Base-by-base conservation (phyloP, 2,888 invertebrate genomes). In the Acrobeloides nanus region DNA sequence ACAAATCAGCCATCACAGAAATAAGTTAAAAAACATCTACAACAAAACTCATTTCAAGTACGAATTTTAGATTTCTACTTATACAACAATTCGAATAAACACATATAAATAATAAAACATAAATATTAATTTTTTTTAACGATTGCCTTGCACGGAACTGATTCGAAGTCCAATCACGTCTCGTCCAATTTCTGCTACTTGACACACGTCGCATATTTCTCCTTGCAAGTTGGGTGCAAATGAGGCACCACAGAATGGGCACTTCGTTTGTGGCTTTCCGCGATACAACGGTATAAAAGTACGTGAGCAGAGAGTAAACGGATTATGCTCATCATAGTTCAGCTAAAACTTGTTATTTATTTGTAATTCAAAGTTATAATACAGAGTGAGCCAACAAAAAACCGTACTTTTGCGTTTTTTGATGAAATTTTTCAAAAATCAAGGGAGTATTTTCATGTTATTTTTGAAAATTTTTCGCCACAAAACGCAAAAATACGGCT, bases 281-380 rank as follows among this genome's bases (percentile, higher is more conserved):
- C 76, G 82, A 73, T 97, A 99, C 49, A 97, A 87, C 0, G 97
- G 95, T 38, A 83, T 85, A 76, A 86, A 95, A 21, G 86, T 84
- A 26, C 84, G 82, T 0, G 87, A 92, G 75, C 97, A 99, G 33
- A 97, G 80, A 48, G 83, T 84, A 76, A 99, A 97, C 0, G 97
- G 97, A 78, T 99, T 99, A 74, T 92, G 90, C 73, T 95, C 90
- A 67, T 97, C 95, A 72, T 97, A 97, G 1, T 83, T 79, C 44
- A 99, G 74, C 64, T 85, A 77, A 25, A 59, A 8, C 12, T 10
- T n/a, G n/a, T n/a, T n/a, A n/a, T 7, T 23, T 12, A 26, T 23
- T n/a, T n/a, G n/a, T n/a, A 3, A 20, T 20, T 43, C 41, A 42
- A 42, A 40, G 86, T 87, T 50, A 79, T 55, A 35, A 76, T 73